Evolutionary conservation across 2,113 vertebrate genomes (phyloP).

Genomic region (Salvator merianae): DNA sequence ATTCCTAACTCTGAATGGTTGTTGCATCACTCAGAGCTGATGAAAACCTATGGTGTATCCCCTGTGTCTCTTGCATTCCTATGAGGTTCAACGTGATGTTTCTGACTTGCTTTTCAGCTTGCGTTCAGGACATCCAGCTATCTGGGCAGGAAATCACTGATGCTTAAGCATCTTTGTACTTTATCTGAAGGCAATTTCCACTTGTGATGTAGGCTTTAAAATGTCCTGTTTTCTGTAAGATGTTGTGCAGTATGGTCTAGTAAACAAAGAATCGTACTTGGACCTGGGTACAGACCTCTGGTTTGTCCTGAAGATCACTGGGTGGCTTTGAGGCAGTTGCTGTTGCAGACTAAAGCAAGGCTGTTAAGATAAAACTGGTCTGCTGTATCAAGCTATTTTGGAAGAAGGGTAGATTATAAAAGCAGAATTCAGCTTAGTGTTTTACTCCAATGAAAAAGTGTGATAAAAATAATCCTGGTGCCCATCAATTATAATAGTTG

Average conservation of each 20-base stretch:
- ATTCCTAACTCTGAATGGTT: conserved; percentile 6
- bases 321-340: not conserved
- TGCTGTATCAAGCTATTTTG: too few species aligned
- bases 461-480: too few species aligned
- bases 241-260: not conserved
- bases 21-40: conserved; percentile 57
- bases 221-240: not conserved
- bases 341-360: not conserved
- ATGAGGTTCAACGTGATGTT: not conserved
- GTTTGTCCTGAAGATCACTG: too few species aligned
- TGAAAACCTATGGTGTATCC: conserved; percentile 47
- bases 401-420: not conserved
- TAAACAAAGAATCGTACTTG: not conserved
- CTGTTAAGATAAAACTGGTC: not conserved
- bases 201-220: not conserved
- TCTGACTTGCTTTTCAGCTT: not conserved
- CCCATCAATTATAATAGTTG: not conserved
- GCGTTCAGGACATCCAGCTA: not conserved
- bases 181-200: not conserved
- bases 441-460: too few species aligned
- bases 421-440: too few species aligned
- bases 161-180: not conserved
- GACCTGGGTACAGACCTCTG: not conserved
- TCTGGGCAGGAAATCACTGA: not conserved
- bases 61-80: conserved; percentile 12